These are phyloP conservation scores for Sialia sialis DNA, from an alignment of 2,113 vertebrate species.

Conservation along the genomic window DNA sequence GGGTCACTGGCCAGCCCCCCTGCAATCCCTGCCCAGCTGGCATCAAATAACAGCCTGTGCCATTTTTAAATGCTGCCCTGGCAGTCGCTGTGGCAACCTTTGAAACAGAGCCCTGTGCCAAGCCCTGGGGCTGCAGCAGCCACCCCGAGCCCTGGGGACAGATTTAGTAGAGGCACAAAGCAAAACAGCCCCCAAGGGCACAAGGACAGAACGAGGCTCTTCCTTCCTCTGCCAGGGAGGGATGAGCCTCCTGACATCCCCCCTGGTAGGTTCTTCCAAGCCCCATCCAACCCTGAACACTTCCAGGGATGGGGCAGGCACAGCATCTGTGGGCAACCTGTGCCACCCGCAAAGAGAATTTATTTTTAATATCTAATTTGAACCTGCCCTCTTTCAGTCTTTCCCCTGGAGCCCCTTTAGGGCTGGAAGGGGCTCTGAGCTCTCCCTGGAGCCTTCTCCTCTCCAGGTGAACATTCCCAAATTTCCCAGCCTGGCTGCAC, in stretches of 20 bases:
- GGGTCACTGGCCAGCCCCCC: not conserved
- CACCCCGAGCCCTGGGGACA: not conserved
- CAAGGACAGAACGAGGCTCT: not conserved
- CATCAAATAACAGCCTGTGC: not conserved
- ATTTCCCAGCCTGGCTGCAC: not conserved
- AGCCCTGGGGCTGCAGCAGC: not conserved
- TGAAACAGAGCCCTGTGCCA: not conserved
- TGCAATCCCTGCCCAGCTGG: not conserved
- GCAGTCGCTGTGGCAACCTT: not conserved
- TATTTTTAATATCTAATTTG: not conserved
- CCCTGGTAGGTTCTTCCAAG: accelerated
- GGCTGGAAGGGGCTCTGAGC: not conserved
- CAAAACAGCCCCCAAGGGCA: not conserved
- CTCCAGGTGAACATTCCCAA: not conserved
- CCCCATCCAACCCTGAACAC: not conserved
- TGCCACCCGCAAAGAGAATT: not conserved
- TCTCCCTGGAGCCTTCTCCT: not conserved
- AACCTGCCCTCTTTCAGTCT: not conserved
- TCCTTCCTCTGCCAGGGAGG: not conserved
- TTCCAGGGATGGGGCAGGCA: not conserved
- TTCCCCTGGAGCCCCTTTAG: not conserved
- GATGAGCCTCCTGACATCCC: not conserved
- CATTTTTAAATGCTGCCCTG: slow-evolving; percentile 34
- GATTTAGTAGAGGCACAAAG: not conserved
- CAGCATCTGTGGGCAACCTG: not conserved